Evolutionary conservation across 2,113 vertebrate genomes (phyloP), one percentile per base, ranked within the genome.

Genomic region (Micromys minutus): DNA sequence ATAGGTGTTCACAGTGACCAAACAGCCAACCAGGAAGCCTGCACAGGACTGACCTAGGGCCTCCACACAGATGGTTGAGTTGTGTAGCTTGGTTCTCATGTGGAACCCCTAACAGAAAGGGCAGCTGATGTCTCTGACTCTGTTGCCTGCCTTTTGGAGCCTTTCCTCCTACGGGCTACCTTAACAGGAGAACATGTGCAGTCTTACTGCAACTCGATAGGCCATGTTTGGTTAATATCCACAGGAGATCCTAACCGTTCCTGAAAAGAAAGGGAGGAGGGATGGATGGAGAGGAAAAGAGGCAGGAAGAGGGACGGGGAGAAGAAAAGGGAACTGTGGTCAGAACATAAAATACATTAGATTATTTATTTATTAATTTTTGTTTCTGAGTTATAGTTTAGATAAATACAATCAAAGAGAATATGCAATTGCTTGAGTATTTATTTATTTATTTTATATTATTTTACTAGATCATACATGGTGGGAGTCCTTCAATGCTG

Each of bases 331-430:
- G 36, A 71, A 24, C 71, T 72, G 21, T 39, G 71, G 21, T 42
- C 19, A 42, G 19, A 9, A 72, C 42, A 19, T 72, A 72, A 42
- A 72, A 39, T 72, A 22, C n/a, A 42, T 72, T 39, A 24, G n/a
- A n/a, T n/a, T n/a, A n/a, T n/a, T n/a, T n/a, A 72, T 71, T 39
- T 21, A 71, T 72, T 72, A 39, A 39, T 71, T 71, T 67, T 15
- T 71, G 67, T 21, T 89, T 86, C 93, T 67, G 29, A 69, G 75
- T 89, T 89, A 15, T 69, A 75, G 59, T 84, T 90, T 84, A 80
- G 5, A 75, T 24, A 84, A 77, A 34, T 61, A 63, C 12, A 36
- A 57, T 34, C 36, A 29, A 42, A 9, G 59, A 65, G 42, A 65
- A 13, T 39, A 52, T 42, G 50, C 45, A 17, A 34, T 1, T 85